These are phyloP conservation scores for Umimayanthus chanpuru DNA, from an alignment of 92 coral and sea anemone genomes.

Conservation along the genomic window DNA sequence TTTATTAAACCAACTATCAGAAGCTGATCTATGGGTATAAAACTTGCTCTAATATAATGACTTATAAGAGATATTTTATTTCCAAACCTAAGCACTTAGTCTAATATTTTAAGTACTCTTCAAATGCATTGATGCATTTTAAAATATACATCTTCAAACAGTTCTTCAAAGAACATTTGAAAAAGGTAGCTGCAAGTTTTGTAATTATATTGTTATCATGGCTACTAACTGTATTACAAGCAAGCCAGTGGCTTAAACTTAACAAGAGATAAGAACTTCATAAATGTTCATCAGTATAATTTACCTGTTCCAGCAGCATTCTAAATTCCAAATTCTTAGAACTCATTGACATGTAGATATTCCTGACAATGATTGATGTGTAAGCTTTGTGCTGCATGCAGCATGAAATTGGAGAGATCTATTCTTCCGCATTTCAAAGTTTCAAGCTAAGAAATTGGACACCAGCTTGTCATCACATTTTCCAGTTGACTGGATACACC, in stretches of 20 bases:
- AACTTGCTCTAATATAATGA: neutral
- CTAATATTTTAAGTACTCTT: too few relatives aligned
- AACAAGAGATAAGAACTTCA: neutral
- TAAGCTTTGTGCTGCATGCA: neutral
- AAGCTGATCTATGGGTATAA: neutral
- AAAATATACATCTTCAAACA: too few relatives aligned
- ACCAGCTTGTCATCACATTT: neutral
- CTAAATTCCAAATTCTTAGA: too few relatives aligned
- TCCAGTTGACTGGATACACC: slow-evolving; percentile 1
- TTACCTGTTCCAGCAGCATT: neutral
- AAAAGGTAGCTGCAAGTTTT: too few relatives aligned
- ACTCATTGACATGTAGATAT: neutral
- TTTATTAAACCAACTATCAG: neutral
- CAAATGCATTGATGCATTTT: too few relatives aligned
- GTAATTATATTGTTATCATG: too few relatives aligned
- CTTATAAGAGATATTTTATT: neutral
- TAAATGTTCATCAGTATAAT: too few relatives aligned
- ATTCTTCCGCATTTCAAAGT: neutral
- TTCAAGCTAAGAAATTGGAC: neutral
- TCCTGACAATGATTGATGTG: neutral
- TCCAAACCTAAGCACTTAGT: neutral
- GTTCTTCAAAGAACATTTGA: too few relatives aligned
- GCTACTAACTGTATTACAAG: too few relatives aligned
- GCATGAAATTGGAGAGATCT: neutral
- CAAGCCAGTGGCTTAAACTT: too few relatives aligned